Conservation (phyloP, 2,797 vertebrate species). For the Tenualosa ilisha region DNA sequence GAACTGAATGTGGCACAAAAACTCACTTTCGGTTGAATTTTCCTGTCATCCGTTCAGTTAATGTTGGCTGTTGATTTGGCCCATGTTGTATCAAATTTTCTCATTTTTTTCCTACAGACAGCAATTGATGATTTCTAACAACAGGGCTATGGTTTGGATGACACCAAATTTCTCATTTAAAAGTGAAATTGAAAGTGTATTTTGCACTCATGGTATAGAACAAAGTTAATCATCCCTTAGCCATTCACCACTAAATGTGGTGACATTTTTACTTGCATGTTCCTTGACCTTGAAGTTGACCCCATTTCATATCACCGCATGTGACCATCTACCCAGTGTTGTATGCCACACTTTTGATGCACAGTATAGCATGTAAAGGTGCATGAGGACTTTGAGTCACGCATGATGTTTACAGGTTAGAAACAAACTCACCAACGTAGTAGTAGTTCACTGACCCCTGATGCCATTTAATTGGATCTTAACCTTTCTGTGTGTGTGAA, state of each 20-base stretch:
- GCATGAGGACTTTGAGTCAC: slow-evolving; percentile 56
- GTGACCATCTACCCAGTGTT: neutral
- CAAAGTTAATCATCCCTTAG: slow-evolving; percentile 10
- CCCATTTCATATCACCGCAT: neutral
- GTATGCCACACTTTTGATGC: neutral
- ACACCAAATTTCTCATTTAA: neutral
- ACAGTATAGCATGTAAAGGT: slow-evolving; percentile 51
- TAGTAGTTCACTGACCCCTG: neutral
- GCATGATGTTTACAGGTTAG: slow-evolving; percentile 59
- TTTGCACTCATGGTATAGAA: neutral
- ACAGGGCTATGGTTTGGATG: no score
- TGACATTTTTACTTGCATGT: slow-evolving; percentile 54
- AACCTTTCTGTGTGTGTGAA: slow-evolving; percentile 42
- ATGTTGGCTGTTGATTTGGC: no score
- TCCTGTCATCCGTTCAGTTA: no score
- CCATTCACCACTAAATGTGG: slow-evolving; percentile 1
- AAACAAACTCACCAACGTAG: neutral
- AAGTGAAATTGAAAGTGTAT: neutral
- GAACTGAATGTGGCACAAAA: no score
- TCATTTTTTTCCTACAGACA: no score
- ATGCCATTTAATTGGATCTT: slow-evolving; percentile 29
- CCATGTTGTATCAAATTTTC: no score
- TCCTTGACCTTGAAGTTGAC: neutral
- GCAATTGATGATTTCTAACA: no score
- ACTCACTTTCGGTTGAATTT: no score